phyloP scores from a whole-genome alignment of 2,888 invertebrate species.

The Melanostoma scalare region DNA sequence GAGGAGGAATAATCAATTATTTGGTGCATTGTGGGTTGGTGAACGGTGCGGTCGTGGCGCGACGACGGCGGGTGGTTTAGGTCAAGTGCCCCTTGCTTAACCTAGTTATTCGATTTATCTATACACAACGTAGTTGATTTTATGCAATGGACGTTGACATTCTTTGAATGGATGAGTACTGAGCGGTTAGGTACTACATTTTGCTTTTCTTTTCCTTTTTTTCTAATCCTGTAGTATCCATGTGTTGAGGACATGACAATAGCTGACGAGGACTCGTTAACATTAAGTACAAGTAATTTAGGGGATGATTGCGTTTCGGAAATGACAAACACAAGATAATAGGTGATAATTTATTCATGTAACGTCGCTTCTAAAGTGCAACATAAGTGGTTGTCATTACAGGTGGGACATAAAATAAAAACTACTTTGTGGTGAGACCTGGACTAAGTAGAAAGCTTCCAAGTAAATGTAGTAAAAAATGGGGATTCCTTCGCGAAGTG shows the following conservation, averaged over 20 bases:
- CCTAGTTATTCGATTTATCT: conserved; percentile 44
- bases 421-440: conserved; percentile 9
- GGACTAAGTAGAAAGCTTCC: conserved; percentile 2
- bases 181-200: too few relatives aligned
- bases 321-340: conserved; percentile 32
- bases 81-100: conserved; percentile 64
- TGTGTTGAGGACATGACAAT: too few relatives aligned
- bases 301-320: conserved; percentile 11
- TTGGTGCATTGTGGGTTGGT: not conserved
- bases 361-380: conserved; percentile 39
- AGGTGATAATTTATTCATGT: conserved; percentile 62
- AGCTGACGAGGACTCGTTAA: not conserved
- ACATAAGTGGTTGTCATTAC: conserved; percentile 5
- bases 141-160: too few relatives aligned
- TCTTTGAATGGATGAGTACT: too few relatives aligned
- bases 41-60: not conserved
- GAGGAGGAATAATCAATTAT: conserved; percentile 33
- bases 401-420: conserved; percentile 16
- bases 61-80: conserved; percentile 22
- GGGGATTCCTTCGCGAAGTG: not conserved
- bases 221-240: too few relatives aligned
- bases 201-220: too few relatives aligned
- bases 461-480: not conserved
- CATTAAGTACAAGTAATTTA: not conserved
- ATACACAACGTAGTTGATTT: not conserved